Conservation (phyloP, 2,888 invertebrate genomes). For the Fragum whitleyi region DNA sequence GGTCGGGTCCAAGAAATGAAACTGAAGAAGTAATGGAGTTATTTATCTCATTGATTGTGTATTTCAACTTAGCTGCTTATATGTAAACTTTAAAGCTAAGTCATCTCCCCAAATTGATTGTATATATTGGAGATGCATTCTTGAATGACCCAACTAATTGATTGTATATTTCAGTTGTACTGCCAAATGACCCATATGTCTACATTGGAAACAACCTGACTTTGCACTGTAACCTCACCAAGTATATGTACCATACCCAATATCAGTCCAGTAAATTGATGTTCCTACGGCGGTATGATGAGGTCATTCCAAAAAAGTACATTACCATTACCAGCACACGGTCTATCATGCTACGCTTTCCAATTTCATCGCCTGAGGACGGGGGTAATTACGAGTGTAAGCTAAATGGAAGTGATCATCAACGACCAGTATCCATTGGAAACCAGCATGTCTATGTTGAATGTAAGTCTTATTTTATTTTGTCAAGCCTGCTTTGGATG, state of each 20-base stretch:
- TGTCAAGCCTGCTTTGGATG: background rate
- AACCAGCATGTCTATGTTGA: conserved; percentile 73
- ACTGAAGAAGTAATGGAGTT: too few species aligned
- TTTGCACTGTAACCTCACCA: conserved; percentile 76
- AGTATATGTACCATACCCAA: conserved; percentile 51
- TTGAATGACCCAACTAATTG: too few species aligned
- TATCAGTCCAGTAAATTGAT: conserved; percentile 70
- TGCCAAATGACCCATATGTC: conserved; percentile 70
- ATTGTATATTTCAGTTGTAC: conserved; percentile 67
- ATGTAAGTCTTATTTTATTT: conserved; percentile 66
- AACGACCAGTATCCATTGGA: conserved; percentile 60
- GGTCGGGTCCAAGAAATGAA: too few species aligned
- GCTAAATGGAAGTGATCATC: conserved; percentile 59
- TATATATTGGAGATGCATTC: too few species aligned
- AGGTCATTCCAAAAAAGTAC: conserved; percentile 61
- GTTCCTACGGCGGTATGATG: conserved; percentile 70
- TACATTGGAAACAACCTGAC: conserved; percentile 73
- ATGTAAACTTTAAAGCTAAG: too few species aligned
- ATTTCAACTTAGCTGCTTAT: too few species aligned
- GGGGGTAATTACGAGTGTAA: conserved; percentile 73
- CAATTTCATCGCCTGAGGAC: conserved; percentile 63
- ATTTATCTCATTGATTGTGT: too few species aligned
- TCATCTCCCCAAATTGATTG: too few species aligned
- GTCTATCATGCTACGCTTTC: conserved; percentile 70
- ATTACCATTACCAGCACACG: conserved; percentile 68